Conservation (phyloP, 2,113 vertebrate genomes). For the Hyperopisus bebe region DNA sequence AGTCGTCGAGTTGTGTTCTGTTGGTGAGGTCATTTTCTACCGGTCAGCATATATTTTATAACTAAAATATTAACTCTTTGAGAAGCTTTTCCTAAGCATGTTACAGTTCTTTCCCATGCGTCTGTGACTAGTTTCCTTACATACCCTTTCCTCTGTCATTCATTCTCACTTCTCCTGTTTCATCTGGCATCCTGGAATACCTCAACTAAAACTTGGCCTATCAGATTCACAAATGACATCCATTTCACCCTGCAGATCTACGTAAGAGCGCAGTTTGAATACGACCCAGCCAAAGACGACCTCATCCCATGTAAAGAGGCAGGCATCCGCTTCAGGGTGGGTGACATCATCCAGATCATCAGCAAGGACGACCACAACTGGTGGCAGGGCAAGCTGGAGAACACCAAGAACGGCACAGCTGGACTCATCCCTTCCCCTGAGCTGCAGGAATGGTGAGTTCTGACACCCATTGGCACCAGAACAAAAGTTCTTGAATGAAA, state of each 20-base stretch:
- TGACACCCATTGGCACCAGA: neutral
- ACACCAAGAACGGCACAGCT: slow-evolving; percentile 94
- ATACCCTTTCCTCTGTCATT: neutral
- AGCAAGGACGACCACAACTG: slow-evolving; percentile 93
- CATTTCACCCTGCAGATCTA: slow-evolving; percentile 75
- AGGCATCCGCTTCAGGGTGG: slow-evolving; percentile 70
- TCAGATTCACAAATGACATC: neutral
- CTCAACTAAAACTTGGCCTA: neutral
- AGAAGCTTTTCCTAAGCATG: neutral
- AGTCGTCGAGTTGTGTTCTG: neutral
- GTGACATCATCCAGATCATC: slow-evolving; percentile 87
- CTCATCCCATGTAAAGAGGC: slow-evolving; percentile 92
- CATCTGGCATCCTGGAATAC: neutral
- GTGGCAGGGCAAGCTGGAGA: slow-evolving; percentile 98
- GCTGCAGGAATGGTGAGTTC: slow-evolving; percentile 94
- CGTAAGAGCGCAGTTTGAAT: slow-evolving; percentile 90
- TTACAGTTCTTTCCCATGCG: neutral
- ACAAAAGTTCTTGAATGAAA: neutral
- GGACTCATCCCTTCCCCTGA: slow-evolving; percentile 98
- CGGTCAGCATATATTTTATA: neutral
- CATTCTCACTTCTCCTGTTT: neutral
- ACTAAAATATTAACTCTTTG: neutral
- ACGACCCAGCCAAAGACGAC: slow-evolving; percentile 79
- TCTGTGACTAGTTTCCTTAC: neutral
- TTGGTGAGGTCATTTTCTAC: neutral